Evolutionary conservation across 2,888 invertebrate species (phyloP).

Genomic region (Cephus pygmeus): DNA sequence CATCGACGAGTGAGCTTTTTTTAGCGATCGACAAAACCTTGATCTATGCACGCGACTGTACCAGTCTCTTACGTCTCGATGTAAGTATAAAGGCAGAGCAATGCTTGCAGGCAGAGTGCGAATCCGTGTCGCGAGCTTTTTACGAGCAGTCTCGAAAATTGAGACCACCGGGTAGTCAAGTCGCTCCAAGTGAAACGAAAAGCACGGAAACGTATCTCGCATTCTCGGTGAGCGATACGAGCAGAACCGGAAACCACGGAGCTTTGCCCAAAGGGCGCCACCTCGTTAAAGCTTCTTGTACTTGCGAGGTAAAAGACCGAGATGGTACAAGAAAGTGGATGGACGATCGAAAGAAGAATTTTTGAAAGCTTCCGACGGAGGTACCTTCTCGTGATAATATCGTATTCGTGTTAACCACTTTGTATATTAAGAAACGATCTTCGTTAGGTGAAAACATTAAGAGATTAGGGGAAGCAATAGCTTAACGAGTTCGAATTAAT

Average conservation of each 20-base stretch:
- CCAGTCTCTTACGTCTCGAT: neutral
- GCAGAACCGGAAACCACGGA: constrained; percentile 10
- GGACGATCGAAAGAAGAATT: neutral
- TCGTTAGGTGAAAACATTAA: neutral
- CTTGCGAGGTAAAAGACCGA: neutral
- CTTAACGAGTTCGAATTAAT: neutral
- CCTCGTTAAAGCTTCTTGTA: neutral
- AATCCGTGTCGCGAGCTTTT: constrained; percentile 47
- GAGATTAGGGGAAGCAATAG: neutral
- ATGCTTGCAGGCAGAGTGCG: constrained; percentile 41
- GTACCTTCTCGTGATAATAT: neutral
- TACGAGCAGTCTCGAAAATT: constrained; percentile 33
- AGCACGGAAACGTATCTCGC: constrained; percentile 23
- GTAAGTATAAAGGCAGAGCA: neutral
- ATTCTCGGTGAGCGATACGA: constrained; percentile 9
- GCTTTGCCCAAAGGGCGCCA: neutral
- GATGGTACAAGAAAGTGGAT: neutral
- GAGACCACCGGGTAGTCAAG: constrained; percentile 26
- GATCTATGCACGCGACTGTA: neutral
- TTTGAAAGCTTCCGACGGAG: neutral
- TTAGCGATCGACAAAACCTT: neutral
- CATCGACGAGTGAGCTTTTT: neutral
- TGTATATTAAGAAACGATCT: neutral
- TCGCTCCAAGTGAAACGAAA: constrained; percentile 28
- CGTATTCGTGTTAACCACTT: neutral